Evolutionary conservation across 1,140 invertebrate species (phyloP).

Genomic region (Rhagoletis zephyria): DNA sequence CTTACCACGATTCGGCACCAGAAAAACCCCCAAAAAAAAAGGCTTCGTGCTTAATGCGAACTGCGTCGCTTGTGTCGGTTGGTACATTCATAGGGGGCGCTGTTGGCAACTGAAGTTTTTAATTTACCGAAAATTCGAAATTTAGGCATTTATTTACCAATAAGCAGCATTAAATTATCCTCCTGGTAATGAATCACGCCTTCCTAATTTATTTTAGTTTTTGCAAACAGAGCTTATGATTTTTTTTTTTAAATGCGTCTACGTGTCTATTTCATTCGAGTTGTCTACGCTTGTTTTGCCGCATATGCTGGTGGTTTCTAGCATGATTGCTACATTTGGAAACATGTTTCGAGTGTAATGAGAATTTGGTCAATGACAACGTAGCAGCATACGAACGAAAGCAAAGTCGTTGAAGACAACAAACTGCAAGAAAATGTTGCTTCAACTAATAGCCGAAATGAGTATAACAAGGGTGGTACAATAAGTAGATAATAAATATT

Average conservation of each 20-base stretch:
- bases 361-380: constrained; percentile 49
- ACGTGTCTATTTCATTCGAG: background rate
- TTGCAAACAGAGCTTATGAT: too few species aligned
- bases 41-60: too few species aligned
- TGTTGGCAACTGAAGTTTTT: too few species aligned
- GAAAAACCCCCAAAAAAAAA: too few species aligned
- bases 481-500: background rate
- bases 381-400: background rate
- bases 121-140: too few species aligned
- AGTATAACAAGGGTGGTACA: background rate
- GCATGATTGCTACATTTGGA: constrained; percentile 7
- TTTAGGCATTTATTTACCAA: too few species aligned
- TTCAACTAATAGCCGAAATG: background rate
- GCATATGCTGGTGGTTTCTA: background rate
- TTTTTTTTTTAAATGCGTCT: background rate
- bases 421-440: background rate
- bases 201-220: too few species aligned
- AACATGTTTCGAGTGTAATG: constrained; percentile 32
- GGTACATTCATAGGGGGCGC: too few species aligned
- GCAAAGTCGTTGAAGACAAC: background rate
- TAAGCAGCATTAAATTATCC: too few species aligned
- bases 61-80: too few species aligned
- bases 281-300: background rate
- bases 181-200: too few species aligned
- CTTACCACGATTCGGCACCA: too few species aligned